Base-by-base conservation (phyloP, 2,113 vertebrate species). In the Gyps fulvus region DNA sequence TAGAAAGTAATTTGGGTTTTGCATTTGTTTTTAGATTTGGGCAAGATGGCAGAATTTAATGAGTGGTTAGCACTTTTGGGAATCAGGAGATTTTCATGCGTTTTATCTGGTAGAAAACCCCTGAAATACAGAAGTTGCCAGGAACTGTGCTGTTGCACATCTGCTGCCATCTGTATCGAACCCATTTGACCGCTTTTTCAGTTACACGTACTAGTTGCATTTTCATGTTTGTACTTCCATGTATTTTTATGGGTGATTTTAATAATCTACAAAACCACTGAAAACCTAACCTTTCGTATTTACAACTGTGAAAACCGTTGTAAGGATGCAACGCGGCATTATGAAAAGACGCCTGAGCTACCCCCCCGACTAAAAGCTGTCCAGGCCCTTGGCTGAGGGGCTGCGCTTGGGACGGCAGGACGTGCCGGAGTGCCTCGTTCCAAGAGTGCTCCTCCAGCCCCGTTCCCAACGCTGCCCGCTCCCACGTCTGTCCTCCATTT, bases 391-490 rank as follows among this genome's bases (percentile, higher is more conserved):
- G 26, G 31, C 26, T 27, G 20, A 42, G 31, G 6, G 15, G 6
- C 1, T 58, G 65, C 66, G 7, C 32, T 42, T 4, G n/a, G 32
- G 40, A 9, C 6, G 11, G 38, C 40, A 47, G 40, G 52, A 62
- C 10, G 6, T 21, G 42, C 26, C 7, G 2, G 9, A 18, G 17
- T 32, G 36, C 36, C 32, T 43, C 49, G 36, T 42, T 43, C 73
- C 50, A 34, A 31, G 32, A 1, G 4, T 18, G 16, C 2, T 11
- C 36, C 31, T 79, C 36, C 58, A 38, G 22, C 42, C 1, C 0
- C 2, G 1, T 45, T 54, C 47, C 40, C 57, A 47, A 6, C 5
- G 3, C 23, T 63, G 14, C 36, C 36, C 31, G 9, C 15, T 85
- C 65, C 66, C 50, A 40, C 2, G 0, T 23, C 13, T 42, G 14